A percentile compares a stretch with the other conserved stretches of the same genome.
phyloP scores from a whole-genome alignment of 2,113 vertebrate genomes.

The Lepus europaeus region DNA sequence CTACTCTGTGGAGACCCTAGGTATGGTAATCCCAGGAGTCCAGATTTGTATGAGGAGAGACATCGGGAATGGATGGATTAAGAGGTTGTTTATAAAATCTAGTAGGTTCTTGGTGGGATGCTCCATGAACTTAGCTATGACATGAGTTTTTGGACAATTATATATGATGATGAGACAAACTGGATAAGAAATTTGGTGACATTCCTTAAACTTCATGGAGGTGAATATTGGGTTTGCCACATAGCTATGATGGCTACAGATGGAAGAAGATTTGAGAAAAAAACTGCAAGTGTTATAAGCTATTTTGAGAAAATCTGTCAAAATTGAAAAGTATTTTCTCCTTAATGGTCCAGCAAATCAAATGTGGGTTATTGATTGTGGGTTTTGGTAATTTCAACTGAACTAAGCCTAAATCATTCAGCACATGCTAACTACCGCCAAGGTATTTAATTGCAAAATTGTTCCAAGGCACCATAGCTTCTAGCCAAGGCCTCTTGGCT shows the following conservation, averaged over 20 bases:
- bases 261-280: background rate
- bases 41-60: background rate
- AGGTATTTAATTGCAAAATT: slow-evolving; percentile 31
- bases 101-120: background rate
- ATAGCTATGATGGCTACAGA: background rate
- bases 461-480: background rate
- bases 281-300: background rate
- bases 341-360: background rate
- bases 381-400: background rate
- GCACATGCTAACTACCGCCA: background rate
- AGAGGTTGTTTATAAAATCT: background rate
- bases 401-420: background rate
- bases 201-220: background rate
- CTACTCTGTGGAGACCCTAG: background rate
- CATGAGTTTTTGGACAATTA: background rate
- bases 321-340: slow-evolving; percentile 18
- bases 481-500: background rate
- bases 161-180: background rate
- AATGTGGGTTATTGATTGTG: background rate
- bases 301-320: slow-evolving; percentile 29
- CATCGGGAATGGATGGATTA: fast-evolving
- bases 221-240: background rate
- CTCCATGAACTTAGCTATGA: background rate
- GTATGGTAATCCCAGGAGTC: background rate
- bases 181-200: background rate